Percentiles rank a stretch among this genome's conserved stretches.
phyloP scores from a whole-genome alignment of 2,888 invertebrate genomes.

The Mesochorus sp. region DNA sequence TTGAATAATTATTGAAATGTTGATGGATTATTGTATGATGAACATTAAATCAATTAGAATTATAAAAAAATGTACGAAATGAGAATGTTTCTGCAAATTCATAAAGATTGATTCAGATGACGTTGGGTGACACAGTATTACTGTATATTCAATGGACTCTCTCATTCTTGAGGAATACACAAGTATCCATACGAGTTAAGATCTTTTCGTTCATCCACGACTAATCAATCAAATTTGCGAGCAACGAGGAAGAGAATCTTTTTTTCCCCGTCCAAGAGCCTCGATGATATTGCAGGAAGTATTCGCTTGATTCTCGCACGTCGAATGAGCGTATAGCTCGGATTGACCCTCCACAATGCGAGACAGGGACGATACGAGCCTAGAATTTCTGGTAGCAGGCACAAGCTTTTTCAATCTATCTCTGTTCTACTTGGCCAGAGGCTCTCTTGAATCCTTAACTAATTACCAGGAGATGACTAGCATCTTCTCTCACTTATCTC shows the following conservation, averaged over 20 bases:
- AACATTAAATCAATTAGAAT: conserved; percentile 48
- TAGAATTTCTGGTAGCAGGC: conserved; percentile 69
- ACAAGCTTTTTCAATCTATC: conserved; percentile 45
- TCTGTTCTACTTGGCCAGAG: conserved; percentile 44
- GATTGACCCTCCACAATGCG: conserved; percentile 50
- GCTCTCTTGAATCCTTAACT: conserved; percentile 77
- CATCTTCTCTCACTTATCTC: conserved; percentile 81
- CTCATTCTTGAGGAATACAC: conserved; percentile 63
- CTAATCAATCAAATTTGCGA: conserved; percentile 77
- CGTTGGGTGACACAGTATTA: conserved; percentile 49
- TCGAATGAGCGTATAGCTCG: conserved; percentile 29
- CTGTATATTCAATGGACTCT: conserved; percentile 45
- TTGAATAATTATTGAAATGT: too few relatives aligned
- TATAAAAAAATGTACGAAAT: conserved; percentile 51
- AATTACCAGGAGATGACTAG: conserved; percentile 81
- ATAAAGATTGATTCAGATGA: conserved; percentile 43
- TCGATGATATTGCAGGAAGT: conserved; percentile 38
- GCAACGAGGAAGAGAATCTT: conserved; percentile 67
- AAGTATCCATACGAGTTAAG: conserved; percentile 39
- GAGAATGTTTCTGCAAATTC: conserved; percentile 58
- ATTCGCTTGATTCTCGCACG: conserved; percentile 46
- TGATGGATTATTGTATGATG: too few relatives aligned
- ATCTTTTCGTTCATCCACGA: conserved; percentile 56
- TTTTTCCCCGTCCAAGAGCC: conserved; percentile 69
- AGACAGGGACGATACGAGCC: conserved; percentile 51